Conservation (phyloP, 1,140 invertebrate species). For the Coenobita brevimanus region DNA sequence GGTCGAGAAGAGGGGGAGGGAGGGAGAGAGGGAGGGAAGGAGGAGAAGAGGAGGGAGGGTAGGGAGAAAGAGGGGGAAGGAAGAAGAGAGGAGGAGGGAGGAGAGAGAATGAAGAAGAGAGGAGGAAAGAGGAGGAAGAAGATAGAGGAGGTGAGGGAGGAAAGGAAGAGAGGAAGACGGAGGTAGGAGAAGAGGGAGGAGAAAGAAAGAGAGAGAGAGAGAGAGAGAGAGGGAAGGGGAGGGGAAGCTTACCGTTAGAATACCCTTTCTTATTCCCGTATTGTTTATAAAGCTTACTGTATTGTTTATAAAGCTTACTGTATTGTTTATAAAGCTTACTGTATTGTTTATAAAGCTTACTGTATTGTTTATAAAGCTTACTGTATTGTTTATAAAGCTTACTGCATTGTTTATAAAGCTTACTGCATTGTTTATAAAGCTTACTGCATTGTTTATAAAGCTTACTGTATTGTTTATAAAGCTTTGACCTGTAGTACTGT, state of each 20-base stretch:
- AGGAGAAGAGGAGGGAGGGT: background rate
- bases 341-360: no score
- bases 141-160: background rate
- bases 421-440: no score
- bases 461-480: no score
- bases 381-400: no score
- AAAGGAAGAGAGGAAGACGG: background rate
- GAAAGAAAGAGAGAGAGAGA: background rate
- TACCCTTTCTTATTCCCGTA: no score
- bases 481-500: no score
- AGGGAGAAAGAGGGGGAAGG: background rate
- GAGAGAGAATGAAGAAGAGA: background rate
- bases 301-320: no score
- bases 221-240: background rate
- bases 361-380: no score
- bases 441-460: no score
- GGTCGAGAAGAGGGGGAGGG: background rate
- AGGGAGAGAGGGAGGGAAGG: background rate
- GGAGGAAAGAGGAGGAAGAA: background rate
- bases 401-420: no score
- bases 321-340: no score
- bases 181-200: background rate
- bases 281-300: no score
- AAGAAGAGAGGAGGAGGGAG: background rate
- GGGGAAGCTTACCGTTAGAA: conserved; percentile 20